Base-by-base conservation (phyloP, 2,113 vertebrate species). In the Dolichallabes microphthalmus region DNA sequence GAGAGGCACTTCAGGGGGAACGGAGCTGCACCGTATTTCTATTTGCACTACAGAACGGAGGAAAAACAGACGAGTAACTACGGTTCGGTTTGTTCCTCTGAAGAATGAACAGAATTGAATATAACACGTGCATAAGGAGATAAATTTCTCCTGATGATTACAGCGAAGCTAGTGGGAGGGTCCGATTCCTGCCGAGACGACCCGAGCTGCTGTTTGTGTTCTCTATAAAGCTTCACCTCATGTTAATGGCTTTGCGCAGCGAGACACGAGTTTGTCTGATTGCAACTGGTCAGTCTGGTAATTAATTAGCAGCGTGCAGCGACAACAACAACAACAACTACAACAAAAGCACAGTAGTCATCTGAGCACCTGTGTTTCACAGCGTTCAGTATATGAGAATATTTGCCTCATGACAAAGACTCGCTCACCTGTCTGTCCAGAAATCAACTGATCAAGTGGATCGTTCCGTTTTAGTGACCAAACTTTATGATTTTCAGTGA, bases 281-380 rank as follows among this genome's bases (percentile, higher is more conserved):
- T 81, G 78, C 45, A 84, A 63, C 60, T 45, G 82, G 80, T 45
- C 86, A 12, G 60, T 55, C 8, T 53, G 90, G 86, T 84, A 84
- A 80, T 91, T 92, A 82, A 84, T 85, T 86, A 83, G 82, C 90
- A 78, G 88, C 74, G 69, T 61, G 74, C 66, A 84, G 87, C 58
- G 71, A 45, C 6, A 7, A 45, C 45, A 6, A 45, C 45, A 8
- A 45, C 45, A 45, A 45, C 39, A 39, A 39, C n/a, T n/a, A n/a
- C n/a, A n/a, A n/a, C n/a, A 8, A 45, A 45, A 45, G 77, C 76
- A 0, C 15, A 50, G 5, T 35, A 27, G 15, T n/a, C 15, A 27
- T 53, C 25, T 27, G 25, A 27, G 13, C 71, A 12, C 4, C 11
- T 22, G 71, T 50, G 32, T 13, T 50, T 74, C 22, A 71, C 39